Evolutionary conservation across 2,797 vertebrate genomes (phyloP), one percentile per base, ranked within the genome.

Genomic region (Coendou prehensilis): DNA sequence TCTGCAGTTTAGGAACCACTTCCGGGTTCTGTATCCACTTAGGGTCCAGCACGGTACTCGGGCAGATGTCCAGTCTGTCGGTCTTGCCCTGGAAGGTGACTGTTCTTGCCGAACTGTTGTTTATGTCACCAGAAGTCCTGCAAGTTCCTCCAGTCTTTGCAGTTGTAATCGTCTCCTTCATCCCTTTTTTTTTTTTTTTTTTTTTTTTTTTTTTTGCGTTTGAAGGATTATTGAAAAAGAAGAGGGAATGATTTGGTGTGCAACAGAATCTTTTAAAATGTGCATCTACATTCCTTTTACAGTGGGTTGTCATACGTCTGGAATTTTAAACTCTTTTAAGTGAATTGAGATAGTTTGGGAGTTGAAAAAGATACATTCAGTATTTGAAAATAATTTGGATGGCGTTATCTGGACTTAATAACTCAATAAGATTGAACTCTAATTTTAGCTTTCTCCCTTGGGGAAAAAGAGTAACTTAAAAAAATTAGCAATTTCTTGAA

Each of bases 341-440:
- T 79, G 50, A 92, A 26, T 56, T 86, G 50, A 22, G 20, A 17
- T 88, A 22, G 20, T 94, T 81, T 78, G 84, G 57, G 5, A 56
- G n/a, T 94, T 61, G n/a, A 75, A 78, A 52, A 47, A 75, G 37
- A 56, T 45, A 80, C 9, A 57, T n/a, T 7, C 13, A 82, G 22
- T 50, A 28, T 75, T 94, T 79, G 41, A 81, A 95, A 85, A 85
- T 81, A 84, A 61, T 86, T 87, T 95, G 93, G n/a, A n/a, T 59
- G 37, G 41, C 56, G 18, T 86, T 57, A 15, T 91, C 73, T 96
- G 30, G 73, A 69, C 50, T 56, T 81, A 69, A 26, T 71, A 57
- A 56, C 20, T 37, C 45, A 76, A 47, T 28, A 50, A 22, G 33
- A 2, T 80, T 90, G 73, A 79, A 17, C 73, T 22, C 67, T 94